Evolutionary conservation across 2,888 invertebrate species (phyloP).

Genomic region (Pammene aurita): DNA sequence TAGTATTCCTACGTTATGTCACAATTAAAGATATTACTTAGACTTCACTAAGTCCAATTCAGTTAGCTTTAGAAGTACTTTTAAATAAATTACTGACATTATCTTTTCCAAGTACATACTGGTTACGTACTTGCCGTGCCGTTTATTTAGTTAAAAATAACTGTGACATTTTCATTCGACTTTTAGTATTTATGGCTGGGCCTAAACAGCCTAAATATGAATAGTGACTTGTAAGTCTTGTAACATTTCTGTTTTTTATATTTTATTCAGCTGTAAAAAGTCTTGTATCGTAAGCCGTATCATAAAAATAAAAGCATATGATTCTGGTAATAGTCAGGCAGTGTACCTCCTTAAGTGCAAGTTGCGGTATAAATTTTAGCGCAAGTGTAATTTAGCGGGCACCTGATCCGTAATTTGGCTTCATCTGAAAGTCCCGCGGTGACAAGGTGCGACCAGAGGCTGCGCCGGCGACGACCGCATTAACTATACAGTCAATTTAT

Average conservation of each 20-base stretch:
- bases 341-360: constrained; percentile 12
- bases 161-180: background rate
- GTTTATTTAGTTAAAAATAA: background rate
- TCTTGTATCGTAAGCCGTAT: constrained; percentile 3
- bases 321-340: constrained; percentile 19
- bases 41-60: too few species aligned
- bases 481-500: constrained; percentile 19
- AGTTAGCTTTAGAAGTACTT: too few species aligned
- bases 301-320: constrained; percentile 20
- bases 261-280: background rate
- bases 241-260: too few species aligned
- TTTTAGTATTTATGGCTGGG: too few species aligned
- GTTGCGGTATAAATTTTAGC: constrained; percentile 27
- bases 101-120: too few species aligned
- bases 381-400: constrained; percentile 32
- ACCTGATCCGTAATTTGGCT: constrained; percentile 34
- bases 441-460: constrained; percentile 38
- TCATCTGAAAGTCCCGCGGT: constrained; percentile 38
- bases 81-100: too few species aligned
- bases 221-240: too few species aligned
- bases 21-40: too few species aligned
- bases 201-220: too few species aligned
- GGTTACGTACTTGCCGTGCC: too few species aligned
- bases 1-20: too few species aligned
- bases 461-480: constrained; percentile 1